phyloP scores from a whole-genome alignment of 2,113 vertebrate species.

The Phyllostomus hastatus region DNA sequence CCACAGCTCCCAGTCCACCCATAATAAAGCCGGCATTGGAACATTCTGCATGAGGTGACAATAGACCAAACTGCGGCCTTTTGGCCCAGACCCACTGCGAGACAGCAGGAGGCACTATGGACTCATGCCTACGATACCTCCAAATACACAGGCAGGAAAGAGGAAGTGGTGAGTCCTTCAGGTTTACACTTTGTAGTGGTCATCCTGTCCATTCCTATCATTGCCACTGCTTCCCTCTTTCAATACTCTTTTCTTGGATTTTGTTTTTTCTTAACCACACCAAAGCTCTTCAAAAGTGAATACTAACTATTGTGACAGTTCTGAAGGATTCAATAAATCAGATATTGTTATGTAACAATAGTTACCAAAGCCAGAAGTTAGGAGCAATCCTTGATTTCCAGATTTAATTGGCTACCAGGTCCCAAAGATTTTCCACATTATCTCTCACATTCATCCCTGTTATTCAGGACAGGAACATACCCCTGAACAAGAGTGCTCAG shows the following conservation, averaged over 20 bases:
- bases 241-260: neutral
- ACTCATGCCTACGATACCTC: neutral
- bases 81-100: neutral
- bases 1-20: neutral
- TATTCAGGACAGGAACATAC: neutral
- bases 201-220: neutral
- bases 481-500: neutral
- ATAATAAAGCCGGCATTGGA: neutral
- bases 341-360: neutral
- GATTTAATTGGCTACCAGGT: neutral
- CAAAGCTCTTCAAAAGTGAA: neutral
- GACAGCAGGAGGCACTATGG: conserved; percentile 39
- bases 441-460: neutral
- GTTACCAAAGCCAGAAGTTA: neutral
- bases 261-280: neutral
- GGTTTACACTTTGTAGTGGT: neutral
- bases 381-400: neutral
- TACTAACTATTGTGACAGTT: neutral
- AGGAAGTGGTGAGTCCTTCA: neutral
- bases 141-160: neutral
- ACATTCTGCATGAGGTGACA: neutral
- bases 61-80: neutral
- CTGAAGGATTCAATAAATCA: neutral
- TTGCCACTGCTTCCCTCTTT: neutral
- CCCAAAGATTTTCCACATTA: neutral